Evolutionary conservation across 2,797 vertebrate species (phyloP), one percentile per base, ranked within the genome.

Genomic region (Semotilus atromaculatus): DNA sequence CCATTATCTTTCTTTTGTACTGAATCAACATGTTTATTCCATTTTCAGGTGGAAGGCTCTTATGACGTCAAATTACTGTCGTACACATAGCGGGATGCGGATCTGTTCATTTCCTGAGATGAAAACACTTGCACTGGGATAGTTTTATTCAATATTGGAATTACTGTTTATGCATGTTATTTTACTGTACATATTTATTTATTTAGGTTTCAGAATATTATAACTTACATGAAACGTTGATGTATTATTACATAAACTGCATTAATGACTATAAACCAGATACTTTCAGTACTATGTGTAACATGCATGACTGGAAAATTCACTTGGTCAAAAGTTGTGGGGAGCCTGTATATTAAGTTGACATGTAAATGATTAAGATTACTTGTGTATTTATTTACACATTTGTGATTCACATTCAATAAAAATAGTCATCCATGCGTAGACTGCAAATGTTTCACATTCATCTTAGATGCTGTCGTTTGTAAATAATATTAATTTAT

Each of bases 51-150:
- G 91, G 97, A 98, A 1, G 97, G 97, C 87, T 97, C 96, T 91
- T 99, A 99, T 0, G 97, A 99, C 43, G 93, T 99, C 92, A 97
- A 96, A 90, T 88, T 97, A 80, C 96, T 98, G 4, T 97, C 97
- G 10, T 96, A 98, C 90, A 96, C 95, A 0, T 98, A 92, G 95
- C 11, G 0, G 31, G 34, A 40, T 11, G 11, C 45, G 26, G 55
- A 40, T 43, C 31, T 7, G 26, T 64, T 19, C 1, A 26, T 18
- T 10, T 40, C 23, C 26, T 58, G 55, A 38, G 4, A 51, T 51
- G 43, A 34, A 45, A 66, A 60, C 43, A 29, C 45, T 53, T 34
- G 23, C 38, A 43, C 26, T 34, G 5, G 21, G 5, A 58, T 14
- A 4, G 26, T 66, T 34, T 14, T 16, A 62, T 45, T 45, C 60